phyloP scores from a whole-genome alignment of 2,888 invertebrate genomes.

The Perdita meconis region DNA sequence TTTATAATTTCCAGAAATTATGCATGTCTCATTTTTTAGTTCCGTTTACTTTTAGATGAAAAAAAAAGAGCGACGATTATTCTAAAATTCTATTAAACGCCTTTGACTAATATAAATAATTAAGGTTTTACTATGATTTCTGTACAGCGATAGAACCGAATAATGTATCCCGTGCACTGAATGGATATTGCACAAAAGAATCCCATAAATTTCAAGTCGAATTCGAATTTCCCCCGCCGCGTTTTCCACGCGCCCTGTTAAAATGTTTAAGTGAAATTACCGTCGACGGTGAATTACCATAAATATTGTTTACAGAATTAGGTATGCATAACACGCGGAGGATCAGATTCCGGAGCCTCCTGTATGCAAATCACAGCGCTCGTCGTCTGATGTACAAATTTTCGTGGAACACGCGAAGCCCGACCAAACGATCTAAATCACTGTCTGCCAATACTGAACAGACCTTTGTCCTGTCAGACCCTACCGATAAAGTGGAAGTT shows the following conservation, averaged over 20 bases:
- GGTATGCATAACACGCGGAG: slow-evolving; percentile 52
- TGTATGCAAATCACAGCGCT: slow-evolving; percentile 52
- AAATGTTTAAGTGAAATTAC: slow-evolving; percentile 47
- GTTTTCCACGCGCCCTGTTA: background rate
- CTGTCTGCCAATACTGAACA: slow-evolving; percentile 62
- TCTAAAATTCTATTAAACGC: too few relatives aligned
- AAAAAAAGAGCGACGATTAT: too few relatives aligned
- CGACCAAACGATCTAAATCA: slow-evolving; percentile 64
- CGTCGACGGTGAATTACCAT: slow-evolving; percentile 37
- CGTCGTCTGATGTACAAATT: slow-evolving; percentile 53
- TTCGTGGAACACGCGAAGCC: slow-evolving; percentile 54
- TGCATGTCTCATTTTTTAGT: too few relatives aligned
- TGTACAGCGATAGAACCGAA: too few relatives aligned
- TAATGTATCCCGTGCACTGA: too few relatives aligned
- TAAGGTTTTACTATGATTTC: too few relatives aligned
- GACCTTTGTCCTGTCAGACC: slow-evolving; percentile 53
- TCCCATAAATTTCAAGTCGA: too few relatives aligned
- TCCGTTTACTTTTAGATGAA: too few relatives aligned
- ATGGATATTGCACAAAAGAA: too few relatives aligned
- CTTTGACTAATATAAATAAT: too few relatives aligned
- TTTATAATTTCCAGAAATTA: too few relatives aligned
- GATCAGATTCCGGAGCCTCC: slow-evolving; percentile 46
- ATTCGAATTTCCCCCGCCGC: background rate
- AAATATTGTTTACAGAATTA: slow-evolving; percentile 58
- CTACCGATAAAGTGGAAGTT: slow-evolving; percentile 62